Conservation (phyloP, 2,113 vertebrate genomes). For the Grantiella picta region DNA sequence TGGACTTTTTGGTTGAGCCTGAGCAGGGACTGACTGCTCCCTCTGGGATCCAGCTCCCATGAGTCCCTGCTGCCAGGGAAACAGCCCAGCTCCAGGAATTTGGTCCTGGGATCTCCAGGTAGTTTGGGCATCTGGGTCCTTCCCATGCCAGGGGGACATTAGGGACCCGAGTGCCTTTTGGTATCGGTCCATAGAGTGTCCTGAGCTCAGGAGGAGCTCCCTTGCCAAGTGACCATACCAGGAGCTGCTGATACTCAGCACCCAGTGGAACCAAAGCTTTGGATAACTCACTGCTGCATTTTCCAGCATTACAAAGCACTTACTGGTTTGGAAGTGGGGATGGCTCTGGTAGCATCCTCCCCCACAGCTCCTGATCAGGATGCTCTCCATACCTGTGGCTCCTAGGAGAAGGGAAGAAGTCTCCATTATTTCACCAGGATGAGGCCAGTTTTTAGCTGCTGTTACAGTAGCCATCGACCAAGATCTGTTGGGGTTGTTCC, state of each 20-base stretch:
- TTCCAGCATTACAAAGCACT: not conserved
- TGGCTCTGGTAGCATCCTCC: not conserved
- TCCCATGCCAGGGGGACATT: not conserved
- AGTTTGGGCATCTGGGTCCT: not conserved
- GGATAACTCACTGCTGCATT: not conserved
- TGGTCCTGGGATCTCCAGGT: not conserved
- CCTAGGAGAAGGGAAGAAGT: not conserved
- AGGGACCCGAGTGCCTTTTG: accelerated
- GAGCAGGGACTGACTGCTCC: not conserved
- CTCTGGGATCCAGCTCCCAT: accelerated
- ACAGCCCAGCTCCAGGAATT: not conserved
- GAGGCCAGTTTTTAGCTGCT: not conserved
- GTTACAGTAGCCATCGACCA: not conserved
- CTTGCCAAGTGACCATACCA: not conserved
- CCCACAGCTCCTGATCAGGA: accelerated
- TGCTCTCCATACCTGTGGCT: not conserved
- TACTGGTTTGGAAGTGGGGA: not conserved
- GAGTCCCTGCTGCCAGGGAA: not conserved
- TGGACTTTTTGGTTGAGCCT: not conserved
- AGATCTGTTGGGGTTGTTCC: not conserved
- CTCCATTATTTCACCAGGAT: not conserved
- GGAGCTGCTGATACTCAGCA: not conserved
- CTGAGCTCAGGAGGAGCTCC: not conserved
- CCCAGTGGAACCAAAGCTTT: not conserved
- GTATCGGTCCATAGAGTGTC: not conserved